phyloP scores from a whole-genome alignment of 1,140 invertebrate species.

The Anastrepha ludens region DNA sequence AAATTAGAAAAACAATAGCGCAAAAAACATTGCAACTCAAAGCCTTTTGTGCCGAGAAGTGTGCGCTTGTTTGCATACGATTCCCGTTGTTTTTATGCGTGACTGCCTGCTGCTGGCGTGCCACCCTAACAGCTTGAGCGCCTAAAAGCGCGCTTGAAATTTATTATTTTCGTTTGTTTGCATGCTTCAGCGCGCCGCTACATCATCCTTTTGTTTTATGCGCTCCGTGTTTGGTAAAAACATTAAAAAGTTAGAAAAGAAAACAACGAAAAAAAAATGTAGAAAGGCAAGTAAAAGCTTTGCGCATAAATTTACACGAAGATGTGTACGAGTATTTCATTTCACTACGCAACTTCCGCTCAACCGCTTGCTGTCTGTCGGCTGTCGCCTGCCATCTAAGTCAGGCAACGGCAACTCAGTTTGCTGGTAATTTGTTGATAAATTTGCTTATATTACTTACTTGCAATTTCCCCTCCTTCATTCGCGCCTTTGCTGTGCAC shows the following conservation, averaged over 20 bases:
- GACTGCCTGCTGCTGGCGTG: background rate
- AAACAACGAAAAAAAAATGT: background rate
- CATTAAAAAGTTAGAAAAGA: background rate
- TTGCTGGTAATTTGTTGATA: background rate
- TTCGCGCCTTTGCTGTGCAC: background rate
- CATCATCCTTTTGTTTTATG: background rate
- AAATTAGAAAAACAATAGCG: background rate
- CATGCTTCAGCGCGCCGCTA: background rate
- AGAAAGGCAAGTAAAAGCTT: constrained; percentile 12
- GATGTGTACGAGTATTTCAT: constrained; percentile 3
- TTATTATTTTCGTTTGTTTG: constrained; percentile 20
- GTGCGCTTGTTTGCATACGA: background rate
- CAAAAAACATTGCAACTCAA: background rate
- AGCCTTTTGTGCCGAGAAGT: background rate
- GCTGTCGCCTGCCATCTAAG: background rate
- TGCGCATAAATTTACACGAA: constrained; percentile 46
- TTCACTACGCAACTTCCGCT: constrained; percentile 12
- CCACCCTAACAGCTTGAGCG: background rate
- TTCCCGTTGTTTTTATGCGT: background rate
- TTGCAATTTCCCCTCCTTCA: background rate
- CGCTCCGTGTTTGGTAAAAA: background rate
- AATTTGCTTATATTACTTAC: no score
- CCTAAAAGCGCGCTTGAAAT: constrained; percentile 51
- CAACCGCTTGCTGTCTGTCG: background rate
- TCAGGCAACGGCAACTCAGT: background rate